Evolutionary conservation across 2,113 vertebrate species (phyloP).

Genomic region (Herpailurus yagouaroundi): DNA sequence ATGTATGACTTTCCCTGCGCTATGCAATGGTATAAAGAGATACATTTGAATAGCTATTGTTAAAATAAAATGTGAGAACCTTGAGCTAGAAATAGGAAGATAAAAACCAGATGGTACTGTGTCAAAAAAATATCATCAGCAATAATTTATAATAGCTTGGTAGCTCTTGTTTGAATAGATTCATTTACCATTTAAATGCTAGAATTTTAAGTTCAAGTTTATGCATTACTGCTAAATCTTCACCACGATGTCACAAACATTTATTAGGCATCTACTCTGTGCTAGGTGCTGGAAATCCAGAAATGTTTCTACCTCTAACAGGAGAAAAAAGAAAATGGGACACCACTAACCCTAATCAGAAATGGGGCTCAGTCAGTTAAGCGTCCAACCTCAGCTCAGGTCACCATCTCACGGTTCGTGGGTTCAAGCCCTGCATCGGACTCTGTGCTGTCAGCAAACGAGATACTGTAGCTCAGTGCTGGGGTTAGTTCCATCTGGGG

Average conservation of each 20-base stretch:
- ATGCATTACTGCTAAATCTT: not conserved
- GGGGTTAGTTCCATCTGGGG: too few relatives aligned
- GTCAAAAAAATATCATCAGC: constrained; percentile 42
- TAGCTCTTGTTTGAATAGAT: constrained; percentile 16
- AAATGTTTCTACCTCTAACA: not conserved
- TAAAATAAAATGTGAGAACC: constrained; percentile 67
- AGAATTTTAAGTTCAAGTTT: not conserved
- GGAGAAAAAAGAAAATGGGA: not conserved
- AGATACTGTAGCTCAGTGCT: too few relatives aligned
- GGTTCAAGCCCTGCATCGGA: too few relatives aligned
- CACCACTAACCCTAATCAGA: not conserved
- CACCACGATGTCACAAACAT: not conserved
- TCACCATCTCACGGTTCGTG: too few relatives aligned
- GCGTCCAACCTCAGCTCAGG: too few relatives aligned
- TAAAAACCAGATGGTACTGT: constrained; percentile 34
- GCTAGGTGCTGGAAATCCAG: not conserved
- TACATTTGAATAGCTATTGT: constrained; percentile 71
- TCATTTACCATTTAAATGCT: not conserved
- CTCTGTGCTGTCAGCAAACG: too few relatives aligned
- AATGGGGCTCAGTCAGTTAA: too few relatives aligned
- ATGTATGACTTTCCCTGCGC: constrained; percentile 80
- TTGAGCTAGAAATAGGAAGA: constrained; percentile 40
- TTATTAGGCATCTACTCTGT: not conserved
- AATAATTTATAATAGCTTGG: not conserved
- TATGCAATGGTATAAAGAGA: constrained; percentile 68